Evolutionary conservation across 2,888 invertebrate genomes (phyloP), one percentile per base, ranked within the genome.

Genomic region (Drosophila tanythrix): DNA sequence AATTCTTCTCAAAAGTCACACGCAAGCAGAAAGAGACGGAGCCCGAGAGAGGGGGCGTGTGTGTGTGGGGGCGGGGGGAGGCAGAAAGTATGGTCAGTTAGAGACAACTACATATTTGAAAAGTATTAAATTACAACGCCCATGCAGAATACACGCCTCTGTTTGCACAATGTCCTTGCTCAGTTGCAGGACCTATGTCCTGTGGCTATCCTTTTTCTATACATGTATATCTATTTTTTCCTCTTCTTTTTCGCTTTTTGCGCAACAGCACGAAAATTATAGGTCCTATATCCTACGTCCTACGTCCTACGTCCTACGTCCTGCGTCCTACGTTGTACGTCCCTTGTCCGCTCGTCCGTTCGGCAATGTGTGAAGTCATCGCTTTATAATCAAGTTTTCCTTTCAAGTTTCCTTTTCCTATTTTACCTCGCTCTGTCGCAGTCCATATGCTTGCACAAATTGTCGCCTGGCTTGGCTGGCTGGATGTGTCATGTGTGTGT

Each of bases 371-470:
- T 91, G 90, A 91, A 91, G 90, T 91, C 91, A 91, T 91, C 92
- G 89, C 85, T 90, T 91, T 92, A 91, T 91, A 92, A 91, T 92
- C 86, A 92, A 91, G 85, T 91, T 91, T 91, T 88, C 79, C 87
- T 87, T 89, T 89, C 88, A 89, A 89, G 85, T 79, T 81, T 78
- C 74, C 63, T 81, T 78, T 78, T 76, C 60, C 69, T 70, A 70
- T 81, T 76, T 46, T 56, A 7, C n/a, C 27, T 67, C 36, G 40
- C 64, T 58, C 57, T 57, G 55, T 66, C 27, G 25, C 46, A 38
- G 63, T 70, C 77, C 89, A 86, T 88, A 83, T 83, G 89, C 71
- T 83, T 56, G 80, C 74, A 78, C 80, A 79, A 82, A 86, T 88
- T 83, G 88, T 82, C 85, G 85, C 82, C 81, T 68, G 60, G 36